Base-by-base conservation (phyloP, 2,797 vertebrate species). In the Gymnopithys bicolor region DNA sequence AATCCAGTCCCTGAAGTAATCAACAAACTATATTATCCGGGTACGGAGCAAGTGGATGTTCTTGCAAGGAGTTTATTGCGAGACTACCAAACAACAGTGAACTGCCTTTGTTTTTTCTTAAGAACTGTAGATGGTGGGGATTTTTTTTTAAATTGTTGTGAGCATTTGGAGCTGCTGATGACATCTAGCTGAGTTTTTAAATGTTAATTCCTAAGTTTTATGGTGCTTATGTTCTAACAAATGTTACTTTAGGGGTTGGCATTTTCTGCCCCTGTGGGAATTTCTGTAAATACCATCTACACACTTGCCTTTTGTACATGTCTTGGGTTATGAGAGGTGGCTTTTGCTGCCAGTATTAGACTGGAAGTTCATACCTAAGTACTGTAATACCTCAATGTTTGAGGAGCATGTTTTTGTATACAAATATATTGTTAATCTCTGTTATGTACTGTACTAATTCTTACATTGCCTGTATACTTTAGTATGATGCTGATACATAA, bases 401-500 rank as follows among this genome's bases (percentile, higher is more conserved):
- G 99, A 99, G 99, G 98, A 98, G 98, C 98, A 98, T 97, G 98
- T 98, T 98, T 98, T 99, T 99, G 99, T 99, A 99, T 99, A 99
- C 98, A 98, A 98, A 98, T 98, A 98, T 99, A 98, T 99, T 99
- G 98, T 98, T 99, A 98, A 98, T 98, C 97, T 98, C 97, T 98
- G 98, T 98, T 98, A 98, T 98, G 98, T 98, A 98, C 98, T 98
- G 98, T 99, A 99, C 99, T 99, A 99, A 99, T 99, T 99, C 99
- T 98, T 98, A 99, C 98, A 99, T 98, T 98, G 99, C 98, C 98
- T 99, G 98, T 99, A 99, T 98, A 98, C 99, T 99, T 99, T 99
- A 99, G 99, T 99, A 99, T 99, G 99, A 99, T 97, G 98, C 98
- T 99, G 99, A 99, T 99, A 99, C 99, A 99, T 99, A 99, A 98